A percentile compares a stretch with the other conserved stretches of the same genome.
Evolutionary conservation across 2,888 invertebrate genomes (phyloP).

Genomic region (Smittia sp.): DNA sequence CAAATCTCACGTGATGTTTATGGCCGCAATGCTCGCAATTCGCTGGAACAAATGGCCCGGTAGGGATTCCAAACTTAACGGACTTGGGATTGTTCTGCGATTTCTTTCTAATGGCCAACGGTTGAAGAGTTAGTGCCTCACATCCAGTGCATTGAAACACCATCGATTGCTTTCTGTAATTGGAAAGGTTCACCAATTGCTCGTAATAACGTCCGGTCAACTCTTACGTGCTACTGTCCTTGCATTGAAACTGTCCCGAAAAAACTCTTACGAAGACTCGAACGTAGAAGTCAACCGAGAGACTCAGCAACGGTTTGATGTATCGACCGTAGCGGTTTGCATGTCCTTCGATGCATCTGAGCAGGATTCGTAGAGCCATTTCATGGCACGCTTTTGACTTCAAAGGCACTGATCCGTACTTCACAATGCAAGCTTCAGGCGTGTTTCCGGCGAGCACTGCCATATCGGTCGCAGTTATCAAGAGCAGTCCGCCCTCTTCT

Average conservation of each 20-base stretch:
- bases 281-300: conserved; percentile 96
- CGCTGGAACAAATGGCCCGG: conserved; percentile 64
- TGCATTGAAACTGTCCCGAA: conserved; percentile 78
- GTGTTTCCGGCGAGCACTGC: conserved; percentile 92
- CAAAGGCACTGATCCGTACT: conserved; percentile 89
- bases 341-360: conserved; percentile 85
- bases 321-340: conserved; percentile 92
- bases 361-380: conserved; percentile 89
- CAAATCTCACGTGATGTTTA: conserved; percentile 60
- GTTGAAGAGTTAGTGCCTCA: conserved; percentile 73
- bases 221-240: conserved; percentile 73
- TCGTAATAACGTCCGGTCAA: no score
- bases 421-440: conserved; percentile 89
- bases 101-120: conserved; percentile 65
- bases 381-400: conserved; percentile 90
- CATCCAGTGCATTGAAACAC: conserved; percentile 91
- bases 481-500: conserved; percentile 77
- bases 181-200: conserved; percentile 39
- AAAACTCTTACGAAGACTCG: conserved; percentile 86
- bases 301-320: conserved; percentile 83
- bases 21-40: conserved; percentile 75
- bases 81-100: conserved; percentile 59
- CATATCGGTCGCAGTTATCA: conserved; percentile 98
- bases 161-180: conserved; percentile 75
- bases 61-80: conserved; percentile 65